These are phyloP conservation scores for Pseudonaja textilis DNA, from an alignment of 2,113 vertebrate species.

Conservation along the genomic window DNA sequence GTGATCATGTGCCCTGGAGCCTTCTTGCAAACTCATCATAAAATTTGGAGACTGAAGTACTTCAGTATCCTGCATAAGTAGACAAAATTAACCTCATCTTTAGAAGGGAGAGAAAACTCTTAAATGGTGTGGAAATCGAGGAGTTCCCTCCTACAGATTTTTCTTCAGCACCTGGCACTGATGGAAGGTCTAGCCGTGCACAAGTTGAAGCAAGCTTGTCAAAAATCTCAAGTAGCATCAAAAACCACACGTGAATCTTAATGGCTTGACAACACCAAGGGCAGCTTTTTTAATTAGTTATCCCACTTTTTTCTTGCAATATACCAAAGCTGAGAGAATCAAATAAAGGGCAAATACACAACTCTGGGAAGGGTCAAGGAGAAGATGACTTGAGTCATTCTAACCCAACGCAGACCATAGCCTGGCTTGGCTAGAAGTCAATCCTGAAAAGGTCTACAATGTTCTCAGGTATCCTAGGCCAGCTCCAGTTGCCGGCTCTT, in stretches of 20 bases:
- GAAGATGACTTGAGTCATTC: background rate
- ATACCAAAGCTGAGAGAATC: slow-evolving; percentile 35
- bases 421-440: slow-evolving; percentile 3
- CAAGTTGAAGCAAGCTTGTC: background rate
- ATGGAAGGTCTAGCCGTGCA: background rate
- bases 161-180: background rate
- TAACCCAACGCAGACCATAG: background rate
- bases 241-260: background rate
- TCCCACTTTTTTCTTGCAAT: slow-evolving; percentile 16
- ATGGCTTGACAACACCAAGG: slow-evolving; percentile 15
- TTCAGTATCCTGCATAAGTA: background rate
- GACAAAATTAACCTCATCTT: background rate
- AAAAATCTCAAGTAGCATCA: background rate
- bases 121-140: background rate
- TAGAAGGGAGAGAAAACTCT: background rate
- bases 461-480: background rate
- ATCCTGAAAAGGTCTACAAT: background rate
- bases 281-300: slow-evolving; percentile 50
- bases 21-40: background rate
- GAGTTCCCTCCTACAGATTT: background rate
- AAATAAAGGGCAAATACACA: slow-evolving; percentile 22
- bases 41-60: background rate
- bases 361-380: background rate
- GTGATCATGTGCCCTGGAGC: background rate
- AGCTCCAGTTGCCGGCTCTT: slow-evolving; percentile 61